Evolutionary conservation across 2,888 invertebrate genomes (phyloP), one percentile per base, ranked within the genome.

Genomic region (Mellilla xanthometata): DNA sequence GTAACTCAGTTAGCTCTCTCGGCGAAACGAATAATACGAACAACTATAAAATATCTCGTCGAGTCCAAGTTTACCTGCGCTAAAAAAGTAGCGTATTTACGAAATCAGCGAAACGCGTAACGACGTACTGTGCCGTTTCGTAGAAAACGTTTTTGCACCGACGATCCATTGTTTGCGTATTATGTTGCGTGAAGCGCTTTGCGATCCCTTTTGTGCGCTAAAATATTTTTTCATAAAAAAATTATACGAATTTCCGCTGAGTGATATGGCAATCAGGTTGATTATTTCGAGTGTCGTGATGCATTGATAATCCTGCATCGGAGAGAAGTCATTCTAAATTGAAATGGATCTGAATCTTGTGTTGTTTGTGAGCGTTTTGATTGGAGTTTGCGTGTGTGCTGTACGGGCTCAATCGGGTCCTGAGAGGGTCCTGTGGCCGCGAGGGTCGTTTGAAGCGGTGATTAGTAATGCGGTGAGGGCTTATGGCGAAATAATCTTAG

Each of bases 1-100:
- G 80, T 85, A 84, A 86, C 87, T 81, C 76, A 81, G 75, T 88
- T 85, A 81, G 77, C 67, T n/a, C n/a, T n/a, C n/a, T n/a, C n/a
- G 54, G 61, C 65, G 65, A 68, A 68, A 65, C 70, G 71, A 70
- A 70, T 72, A 68, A 68, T 76, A 64, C 66, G 68, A 62, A 61
- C 63, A 66, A n/a, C 68, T 66, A 56, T 70, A 56, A 67, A 70
- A 68, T 73, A 72, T 77, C 66, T 67, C 52, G 56, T 58, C 50
- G 59, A 60, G 53, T 47, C 49, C 51, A 62, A 69, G 64, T 72
- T 70, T 75, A 68, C 69, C 67, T 71, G 62, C 48, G 48, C 58
- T 64, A 68, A 71, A 57, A 68, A 68, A 62, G 60, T 61, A 58
- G 59, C 42, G 64, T 65, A 68, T 75, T 80, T 70, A 65, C 68